Evolutionary conservation across 1,140 invertebrate species (phyloP).

Genomic region (Gryllus bimaculatus): DNA sequence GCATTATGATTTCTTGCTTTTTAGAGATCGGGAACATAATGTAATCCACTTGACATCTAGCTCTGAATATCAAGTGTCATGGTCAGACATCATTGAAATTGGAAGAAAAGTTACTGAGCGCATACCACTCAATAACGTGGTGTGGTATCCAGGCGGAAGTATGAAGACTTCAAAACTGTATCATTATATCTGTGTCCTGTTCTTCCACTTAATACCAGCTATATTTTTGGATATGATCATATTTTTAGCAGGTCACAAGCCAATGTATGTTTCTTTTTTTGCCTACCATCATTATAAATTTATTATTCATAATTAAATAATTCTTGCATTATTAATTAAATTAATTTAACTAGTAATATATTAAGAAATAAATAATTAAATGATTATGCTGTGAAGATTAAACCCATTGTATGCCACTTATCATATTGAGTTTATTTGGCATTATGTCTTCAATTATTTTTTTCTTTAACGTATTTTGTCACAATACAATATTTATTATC

Average conservation of each 20-base stretch:
- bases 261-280: constrained; percentile 51
- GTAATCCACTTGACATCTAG: constrained; percentile 32
- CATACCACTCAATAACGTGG: constrained; percentile 65
- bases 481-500: no score
- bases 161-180: constrained; percentile 70
- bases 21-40: constrained; percentile 19
- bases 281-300: no score
- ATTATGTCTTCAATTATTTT: no score
- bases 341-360: no score
- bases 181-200: constrained; percentile 67
- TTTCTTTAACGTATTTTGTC: no score
- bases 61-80: constrained; percentile 59
- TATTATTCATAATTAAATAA: no score
- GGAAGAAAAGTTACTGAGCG: constrained; percentile 63
- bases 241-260: constrained; percentile 66
- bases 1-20: no score
- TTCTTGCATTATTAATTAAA: no score
- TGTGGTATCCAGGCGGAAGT: constrained; percentile 82
- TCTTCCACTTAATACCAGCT: constrained; percentile 79
- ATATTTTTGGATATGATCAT: constrained; percentile 67
- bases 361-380: no score
- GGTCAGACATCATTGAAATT: constrained; percentile 72
- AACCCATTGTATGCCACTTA: no score
- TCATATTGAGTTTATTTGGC: no score
- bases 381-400: no score